These are phyloP conservation scores for Heliangelus exortis DNA, from an alignment of 2,797 vertebrate genomes.

Conservation along the genomic window DNA sequence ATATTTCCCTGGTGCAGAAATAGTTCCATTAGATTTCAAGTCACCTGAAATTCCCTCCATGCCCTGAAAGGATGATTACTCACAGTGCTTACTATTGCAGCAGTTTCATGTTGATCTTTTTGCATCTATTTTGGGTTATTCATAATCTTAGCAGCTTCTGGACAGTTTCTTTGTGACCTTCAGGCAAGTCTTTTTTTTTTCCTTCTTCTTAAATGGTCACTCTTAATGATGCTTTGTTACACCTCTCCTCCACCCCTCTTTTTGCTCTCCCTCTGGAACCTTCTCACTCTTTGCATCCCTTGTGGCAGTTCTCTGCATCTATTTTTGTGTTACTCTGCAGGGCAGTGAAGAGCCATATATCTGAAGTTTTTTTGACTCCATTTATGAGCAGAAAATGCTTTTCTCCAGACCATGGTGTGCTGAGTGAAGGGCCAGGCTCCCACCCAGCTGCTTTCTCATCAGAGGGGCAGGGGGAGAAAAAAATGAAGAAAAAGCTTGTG, in stretches of 20 bases:
- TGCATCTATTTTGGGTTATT: not conserved
- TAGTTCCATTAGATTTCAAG: not conserved
- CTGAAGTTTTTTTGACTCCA: slow-evolving; percentile 52
- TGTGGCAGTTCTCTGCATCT: not conserved
- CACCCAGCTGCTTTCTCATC: not conserved
- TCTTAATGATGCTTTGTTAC: not conserved
- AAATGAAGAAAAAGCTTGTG: not conserved
- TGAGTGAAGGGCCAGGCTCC: not conserved
- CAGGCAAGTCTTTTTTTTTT: not conserved
- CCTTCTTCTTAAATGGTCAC: not conserved
- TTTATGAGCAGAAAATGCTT: slow-evolving; percentile 36
- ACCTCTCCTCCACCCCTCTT: not conserved
- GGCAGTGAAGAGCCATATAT: slow-evolving; percentile 7
- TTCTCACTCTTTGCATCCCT: not conserved
- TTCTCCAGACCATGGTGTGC: slow-evolving; percentile 6
- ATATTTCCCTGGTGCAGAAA: not conserved
- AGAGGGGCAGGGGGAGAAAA: not conserved
- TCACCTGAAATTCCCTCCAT: not conserved
- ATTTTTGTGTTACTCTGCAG: not conserved
- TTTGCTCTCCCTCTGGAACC: not conserved
- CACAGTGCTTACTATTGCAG: not conserved
- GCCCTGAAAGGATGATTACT: not conserved
- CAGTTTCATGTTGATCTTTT: not conserved
- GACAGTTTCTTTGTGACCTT: not conserved
- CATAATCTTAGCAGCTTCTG: not conserved